Evolutionary conservation across 2,888 invertebrate species (phyloP).

Genomic region (Clanis bilineata): DNA sequence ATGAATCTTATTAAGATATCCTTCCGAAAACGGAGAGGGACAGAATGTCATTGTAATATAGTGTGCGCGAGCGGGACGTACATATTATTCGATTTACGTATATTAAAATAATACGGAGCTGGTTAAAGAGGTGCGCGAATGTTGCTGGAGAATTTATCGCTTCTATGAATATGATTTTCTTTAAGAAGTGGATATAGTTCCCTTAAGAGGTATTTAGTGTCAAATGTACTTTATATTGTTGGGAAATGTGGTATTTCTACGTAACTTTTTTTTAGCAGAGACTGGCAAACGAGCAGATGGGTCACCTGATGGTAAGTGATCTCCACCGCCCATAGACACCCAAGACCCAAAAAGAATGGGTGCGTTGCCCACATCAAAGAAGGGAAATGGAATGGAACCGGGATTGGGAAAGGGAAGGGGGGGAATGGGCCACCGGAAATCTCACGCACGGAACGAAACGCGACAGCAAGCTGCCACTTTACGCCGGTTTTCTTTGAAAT

Average conservation of each 20-base stretch:
- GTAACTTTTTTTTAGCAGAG: slow-evolving; percentile 31
- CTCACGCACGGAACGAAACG: too few species aligned
- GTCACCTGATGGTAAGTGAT: too few species aligned
- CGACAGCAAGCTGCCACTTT: too few species aligned
- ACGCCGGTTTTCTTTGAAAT: too few species aligned
- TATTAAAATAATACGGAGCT: slow-evolving; percentile 78
- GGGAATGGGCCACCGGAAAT: too few species aligned
- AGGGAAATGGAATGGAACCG: too few species aligned
- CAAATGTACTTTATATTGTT: slow-evolving; percentile 12
- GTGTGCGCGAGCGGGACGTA: slow-evolving; percentile 40
- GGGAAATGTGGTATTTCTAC: slow-evolving; percentile 14
- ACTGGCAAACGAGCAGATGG: too few species aligned
- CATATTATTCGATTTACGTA: slow-evolving; percentile 68
- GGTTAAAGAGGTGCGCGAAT: slow-evolving; percentile 77
- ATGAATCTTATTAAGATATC: slow-evolving; percentile 92
- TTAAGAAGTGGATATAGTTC: slow-evolving; percentile 71
- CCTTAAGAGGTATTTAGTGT: slow-evolving; percentile 37
- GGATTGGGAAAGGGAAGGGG: too few species aligned
- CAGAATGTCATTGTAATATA: slow-evolving; percentile 37
- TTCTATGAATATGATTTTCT: slow-evolving; percentile 80
- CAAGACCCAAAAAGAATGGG: too few species aligned
- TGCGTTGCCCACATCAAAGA: too few species aligned
- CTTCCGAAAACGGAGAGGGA: slow-evolving; percentile 81
- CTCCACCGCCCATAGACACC: too few species aligned
- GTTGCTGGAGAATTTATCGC: slow-evolving; percentile 69